Evolutionary conservation across 1,140 invertebrate genomes (phyloP), one percentile per base, ranked within the genome.

Genomic region (Potamilus streckersoni): DNA sequence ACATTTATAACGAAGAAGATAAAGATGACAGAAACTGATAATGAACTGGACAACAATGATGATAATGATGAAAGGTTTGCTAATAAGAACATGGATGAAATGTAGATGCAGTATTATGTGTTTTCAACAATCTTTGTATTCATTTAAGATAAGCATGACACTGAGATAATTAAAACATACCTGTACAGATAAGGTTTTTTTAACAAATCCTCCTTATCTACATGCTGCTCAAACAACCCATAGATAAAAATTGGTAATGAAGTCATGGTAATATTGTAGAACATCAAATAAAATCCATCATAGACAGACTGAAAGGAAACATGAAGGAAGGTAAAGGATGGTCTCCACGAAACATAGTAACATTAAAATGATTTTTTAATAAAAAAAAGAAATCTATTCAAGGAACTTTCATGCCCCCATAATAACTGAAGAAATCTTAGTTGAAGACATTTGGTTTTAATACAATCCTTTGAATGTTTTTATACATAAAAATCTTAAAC

Each of bases 141-240:
- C 55, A 79, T 31, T 55, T 1, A 31, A 16, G n/a, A 74, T n/a
- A 23, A 61, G 4, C 0, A 20, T 23, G 17, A 64, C 23, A 15
- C 60, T 23, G 49, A n/a, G 27, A 19, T 27, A 19, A 76, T 27
- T 6, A 15, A 71, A 55, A 83, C 82, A 73, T 83, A 90, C 81
- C 91, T 92, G 87, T 97, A 97, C 2, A 96, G 85, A 14, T 91
- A 86, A 4, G 95, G 94, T 60, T 93, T 91, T 83, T 90, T 89
- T 68, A 95, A 85, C 1, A 97, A 90, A 31, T 89, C 87, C 56
- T 78, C 76, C 63, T 80, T 74, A 5, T 95, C 93, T 73, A 95
- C 94, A 85, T 95, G 93, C 90, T 96, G 94, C 90, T 99, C 97
- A 87, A 97, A 97, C 68, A 98, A 93, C 71, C 94, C 94, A 93